Conservation (phyloP, 2,888 invertebrate genomes). For the Tenthredo amoena region DNA sequence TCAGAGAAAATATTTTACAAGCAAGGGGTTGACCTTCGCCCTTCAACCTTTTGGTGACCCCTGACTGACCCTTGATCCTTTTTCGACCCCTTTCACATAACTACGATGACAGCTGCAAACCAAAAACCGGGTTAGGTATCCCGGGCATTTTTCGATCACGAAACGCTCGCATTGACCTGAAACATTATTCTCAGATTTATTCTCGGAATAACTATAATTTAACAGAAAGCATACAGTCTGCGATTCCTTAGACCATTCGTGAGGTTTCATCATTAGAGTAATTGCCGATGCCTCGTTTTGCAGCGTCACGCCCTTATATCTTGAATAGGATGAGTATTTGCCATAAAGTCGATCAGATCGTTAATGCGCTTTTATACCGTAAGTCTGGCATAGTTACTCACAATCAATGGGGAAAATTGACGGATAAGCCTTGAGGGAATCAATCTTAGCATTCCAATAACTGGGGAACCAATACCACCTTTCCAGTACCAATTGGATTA, state of each 20-base stretch:
- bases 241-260: not conserved
- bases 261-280: not conserved
- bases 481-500: not conserved
- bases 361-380: not conserved
- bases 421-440: not conserved
- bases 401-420: not conserved
- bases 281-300: not conserved
- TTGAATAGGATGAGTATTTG: not conserved
- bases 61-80: constrained; percentile 17
- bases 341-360: not conserved
- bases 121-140: not conserved
- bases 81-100: constrained; percentile 23
- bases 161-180: not conserved
- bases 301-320: not conserved
- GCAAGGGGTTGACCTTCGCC: not conserved
- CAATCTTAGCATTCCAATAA: constrained; percentile 8
- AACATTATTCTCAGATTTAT: not conserved
- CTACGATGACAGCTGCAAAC: constrained; percentile 4
- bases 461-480: constrained; percentile 23
- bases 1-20: not conserved
- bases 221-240: not conserved
- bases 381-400: constrained; percentile 26
- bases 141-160: constrained; percentile 1
- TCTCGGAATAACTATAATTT: not conserved
- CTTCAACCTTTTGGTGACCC: constrained; percentile 14